These are phyloP conservation scores for Macrotus californicus DNA, from an alignment of 2,113 vertebrate species.

Conservation along the genomic window DNA sequence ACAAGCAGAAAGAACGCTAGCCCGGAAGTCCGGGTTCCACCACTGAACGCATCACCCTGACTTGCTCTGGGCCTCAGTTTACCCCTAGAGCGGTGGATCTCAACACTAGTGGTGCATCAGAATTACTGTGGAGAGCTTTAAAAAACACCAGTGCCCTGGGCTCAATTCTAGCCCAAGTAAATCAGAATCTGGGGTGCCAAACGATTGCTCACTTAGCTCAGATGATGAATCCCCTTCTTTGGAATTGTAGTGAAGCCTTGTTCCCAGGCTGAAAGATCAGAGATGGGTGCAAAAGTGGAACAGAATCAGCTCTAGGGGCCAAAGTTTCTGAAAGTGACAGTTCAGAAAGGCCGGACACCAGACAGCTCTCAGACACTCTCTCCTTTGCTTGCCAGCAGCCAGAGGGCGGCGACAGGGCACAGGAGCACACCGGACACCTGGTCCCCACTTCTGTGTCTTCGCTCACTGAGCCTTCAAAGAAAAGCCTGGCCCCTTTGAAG, in stretches of 20 bases:
- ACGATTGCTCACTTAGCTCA: background rate
- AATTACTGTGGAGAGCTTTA: background rate
- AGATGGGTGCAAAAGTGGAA: background rate
- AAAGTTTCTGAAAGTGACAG: background rate
- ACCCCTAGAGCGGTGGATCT: background rate
- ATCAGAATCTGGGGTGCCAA: background rate
- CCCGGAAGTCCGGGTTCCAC: background rate
- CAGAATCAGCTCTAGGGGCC: background rate
- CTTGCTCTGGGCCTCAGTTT: background rate
- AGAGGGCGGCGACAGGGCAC: fast-evolving
- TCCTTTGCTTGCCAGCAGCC: background rate
- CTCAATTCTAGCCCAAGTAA: background rate
- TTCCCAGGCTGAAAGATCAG: background rate
- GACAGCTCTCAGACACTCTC: background rate
- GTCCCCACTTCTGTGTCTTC: background rate
- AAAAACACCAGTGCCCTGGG: background rate
- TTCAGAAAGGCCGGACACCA: background rate
- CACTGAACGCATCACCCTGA: background rate
- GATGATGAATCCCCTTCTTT: background rate
- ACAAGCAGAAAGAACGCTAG: background rate
- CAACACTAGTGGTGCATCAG: background rate
- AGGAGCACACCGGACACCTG: fast-evolving
- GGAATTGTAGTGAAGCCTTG: background rate
- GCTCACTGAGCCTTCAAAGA: background rate
- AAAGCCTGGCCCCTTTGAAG: background rate